Evolutionary conservation across 2,113 vertebrate species (phyloP).

Genomic region (Ceyx melanurus): DNA sequence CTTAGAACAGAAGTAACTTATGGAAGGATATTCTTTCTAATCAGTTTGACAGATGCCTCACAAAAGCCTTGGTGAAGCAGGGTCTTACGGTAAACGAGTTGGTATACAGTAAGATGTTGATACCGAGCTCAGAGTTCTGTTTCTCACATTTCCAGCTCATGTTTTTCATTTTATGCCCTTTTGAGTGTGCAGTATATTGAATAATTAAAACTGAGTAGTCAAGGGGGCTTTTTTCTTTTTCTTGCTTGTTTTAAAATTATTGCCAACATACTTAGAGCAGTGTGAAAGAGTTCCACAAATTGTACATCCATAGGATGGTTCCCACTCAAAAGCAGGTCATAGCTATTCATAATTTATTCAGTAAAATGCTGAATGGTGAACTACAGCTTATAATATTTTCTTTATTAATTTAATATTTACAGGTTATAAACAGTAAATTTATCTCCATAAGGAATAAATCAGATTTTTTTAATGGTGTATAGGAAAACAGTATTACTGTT

Average conservation of each 20-base stretch:
- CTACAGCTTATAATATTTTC: background rate
- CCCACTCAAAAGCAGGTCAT: background rate
- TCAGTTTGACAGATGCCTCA: background rate
- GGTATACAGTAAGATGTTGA: no score
- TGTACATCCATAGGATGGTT: accelerated
- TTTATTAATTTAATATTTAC: background rate
- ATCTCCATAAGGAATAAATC: background rate
- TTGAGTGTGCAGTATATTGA: background rate
- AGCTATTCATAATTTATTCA: background rate
- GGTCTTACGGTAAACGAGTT: background rate
- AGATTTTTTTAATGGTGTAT: background rate
- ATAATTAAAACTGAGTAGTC: background rate
- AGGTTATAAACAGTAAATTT: background rate
- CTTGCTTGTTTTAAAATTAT: background rate
- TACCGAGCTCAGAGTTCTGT: background rate
- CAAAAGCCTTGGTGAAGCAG: background rate
- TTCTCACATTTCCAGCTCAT: background rate
- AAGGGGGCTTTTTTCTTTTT: background rate
- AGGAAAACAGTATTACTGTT: background rate
- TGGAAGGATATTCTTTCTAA: background rate
- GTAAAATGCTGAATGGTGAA: background rate
- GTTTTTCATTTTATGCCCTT: background rate
- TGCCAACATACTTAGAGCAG: background rate
- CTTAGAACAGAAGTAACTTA: background rate
- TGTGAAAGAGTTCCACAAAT: background rate